Evolutionary conservation across 2,797 vertebrate genomes (phyloP), one percentile per base, ranked within the genome.

Genomic region (Stomatorhinus walkeri): DNA sequence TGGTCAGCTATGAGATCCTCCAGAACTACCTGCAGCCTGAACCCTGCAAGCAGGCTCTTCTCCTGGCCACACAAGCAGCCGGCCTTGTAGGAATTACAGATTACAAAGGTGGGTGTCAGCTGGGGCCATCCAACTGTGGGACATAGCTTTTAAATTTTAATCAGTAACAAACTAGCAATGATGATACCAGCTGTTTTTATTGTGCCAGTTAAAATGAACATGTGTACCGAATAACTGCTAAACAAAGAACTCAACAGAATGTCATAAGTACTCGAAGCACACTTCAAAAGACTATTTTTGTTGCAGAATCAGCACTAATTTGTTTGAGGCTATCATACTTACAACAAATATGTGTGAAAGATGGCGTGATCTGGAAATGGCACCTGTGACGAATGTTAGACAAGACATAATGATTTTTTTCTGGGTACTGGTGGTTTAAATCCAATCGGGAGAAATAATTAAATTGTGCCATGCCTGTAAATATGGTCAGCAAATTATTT

Each of bases 1-100:
- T 97, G 87, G 91, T 97, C 92, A 96, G 94, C 94, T 96, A 96
- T 0, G 95, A 96, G 90, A 91, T 96, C 12, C 91, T 97, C 89
- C 96, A 96, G 91, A 94, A 91, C 91, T 96, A 94, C 91, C 93
- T 96, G 88, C 96, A 95, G 87, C 95, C 96, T 0, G 95, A 96
- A 79, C 95, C 95, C 2, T 95, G 95, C 92, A 96, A 97, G 91
- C 94, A 96, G 49, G 93, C 95, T 61, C 79, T 96, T 87, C 92
- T 96, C 1, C 91, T 96, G 92, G 94, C 95, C 79, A 92, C 95
- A 0, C 95, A 94, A 90, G 91, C 94, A 0, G 92, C 93, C 0
- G 92, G 94, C 51, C 89, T 94, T 81, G 92, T 93, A 51, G 94
- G 89, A 0, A 91, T 94, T 59, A 40, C 93, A n/a, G 95, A 95